Base-by-base conservation (phyloP, 2,888 invertebrate species). In the Folsomia manolachei region DNA sequence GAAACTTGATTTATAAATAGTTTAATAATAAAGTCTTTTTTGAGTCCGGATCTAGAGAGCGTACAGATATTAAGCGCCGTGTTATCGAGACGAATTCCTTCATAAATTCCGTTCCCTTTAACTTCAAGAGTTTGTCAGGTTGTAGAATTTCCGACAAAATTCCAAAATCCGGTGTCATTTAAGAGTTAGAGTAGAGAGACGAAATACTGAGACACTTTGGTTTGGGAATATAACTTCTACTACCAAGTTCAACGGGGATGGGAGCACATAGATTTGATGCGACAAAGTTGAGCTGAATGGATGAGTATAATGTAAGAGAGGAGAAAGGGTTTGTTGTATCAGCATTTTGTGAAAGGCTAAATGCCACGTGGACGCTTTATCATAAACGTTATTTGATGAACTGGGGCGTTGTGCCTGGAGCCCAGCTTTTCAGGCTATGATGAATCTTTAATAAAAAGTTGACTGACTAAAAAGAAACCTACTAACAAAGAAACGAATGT, bases 261-360 rank as follows among this genome's bases (percentile, higher is more conserved):
- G 39, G 39, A n/a, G n/a, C n/a, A n/a, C n/a, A n/a, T n/a, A n/a
- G n/a, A n/a, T n/a, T n/a, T n/a, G n/a, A n/a, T 68, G 67, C 63
- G 25, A 60, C 51, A 70, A 19, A 23, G 65, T 23, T 4, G 51
- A 27, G 39, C 24, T 27, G 63, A 64, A 39, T 56, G 39, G 51
- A 66, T 67, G 52, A 39, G 68, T 56, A 71, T 64, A 71, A 71
- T 64, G 60, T 21, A 61, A 52, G 60, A 27, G 27, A 69, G 52
- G 63, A 64, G 27, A 67, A 66, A 61, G 39, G 39, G 14, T 39
- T 39, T 39, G 39, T 39, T 39, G 39, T 39, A 14, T 39, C 39
- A 39, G 39, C 39, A 39, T 39, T 39, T 39, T 39, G 14, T 39
- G 39, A 39, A 39, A 39, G 39, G 39, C 39, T 4, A 39, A 39